These are phyloP conservation scores for Lepidochrysops patricia DNA, from an alignment of 2,888 invertebrate species.

Conservation along the genomic window DNA sequence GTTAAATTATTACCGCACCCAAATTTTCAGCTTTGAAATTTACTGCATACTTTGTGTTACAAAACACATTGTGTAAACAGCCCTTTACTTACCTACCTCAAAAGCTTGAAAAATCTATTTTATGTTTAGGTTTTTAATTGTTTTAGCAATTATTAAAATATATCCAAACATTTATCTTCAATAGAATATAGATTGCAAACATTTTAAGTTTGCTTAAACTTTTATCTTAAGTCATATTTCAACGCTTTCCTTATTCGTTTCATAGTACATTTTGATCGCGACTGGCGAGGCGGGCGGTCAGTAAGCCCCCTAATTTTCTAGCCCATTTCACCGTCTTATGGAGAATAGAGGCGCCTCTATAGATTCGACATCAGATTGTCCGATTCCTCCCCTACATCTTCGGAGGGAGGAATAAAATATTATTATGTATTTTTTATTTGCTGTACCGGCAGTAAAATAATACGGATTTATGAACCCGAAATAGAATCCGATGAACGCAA, in stretches of 20 bases:
- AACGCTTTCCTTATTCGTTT: neutral
- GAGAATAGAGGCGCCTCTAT: constrained; percentile 56
- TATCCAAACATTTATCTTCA: no score
- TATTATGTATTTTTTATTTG: constrained; percentile 16
- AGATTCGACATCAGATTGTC: constrained; percentile 61
- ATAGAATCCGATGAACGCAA: constrained; percentile 5
- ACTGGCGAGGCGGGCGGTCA: constrained; percentile 38
- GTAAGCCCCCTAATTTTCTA: constrained; percentile 64
- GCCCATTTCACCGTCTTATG: constrained; percentile 69
- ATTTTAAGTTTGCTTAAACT: neutral
- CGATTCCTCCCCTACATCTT: constrained; percentile 40
- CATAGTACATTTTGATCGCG: neutral
- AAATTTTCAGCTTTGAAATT: no score
- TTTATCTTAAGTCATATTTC: neutral
- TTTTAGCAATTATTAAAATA: no score
- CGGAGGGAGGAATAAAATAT: constrained; percentile 16
- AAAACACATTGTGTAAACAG: no score
- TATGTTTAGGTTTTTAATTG: no score
- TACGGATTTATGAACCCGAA: neutral
- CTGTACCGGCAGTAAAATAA: constrained; percentile 1
- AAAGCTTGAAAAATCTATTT: no score
- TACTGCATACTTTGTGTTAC: no score
- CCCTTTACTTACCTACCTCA: no score
- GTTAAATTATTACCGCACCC: no score
- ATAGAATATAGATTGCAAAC: no score